Evolutionary conservation across 2,797 vertebrate species (phyloP), one percentile per base, ranked within the genome.

Genomic region (Tapirus indicus): DNA sequence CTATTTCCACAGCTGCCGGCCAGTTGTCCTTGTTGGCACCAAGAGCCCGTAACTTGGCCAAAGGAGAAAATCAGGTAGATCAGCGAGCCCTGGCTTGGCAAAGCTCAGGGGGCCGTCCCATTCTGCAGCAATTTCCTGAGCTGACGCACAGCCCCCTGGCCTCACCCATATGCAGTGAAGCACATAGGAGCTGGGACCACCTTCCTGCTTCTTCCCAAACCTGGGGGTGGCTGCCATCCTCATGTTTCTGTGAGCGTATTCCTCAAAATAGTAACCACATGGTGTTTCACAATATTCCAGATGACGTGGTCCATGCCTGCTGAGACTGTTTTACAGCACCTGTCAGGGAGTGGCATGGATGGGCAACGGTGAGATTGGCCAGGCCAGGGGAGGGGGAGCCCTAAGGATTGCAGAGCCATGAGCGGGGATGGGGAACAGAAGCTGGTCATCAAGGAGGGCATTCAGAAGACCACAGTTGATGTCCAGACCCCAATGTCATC

Each of bases 61-160:
- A 93, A 72, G 27, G 32, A 91, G 27, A 60, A 60, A 92, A 10
- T 47, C 66, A 38, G 66, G 66, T 41, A 18, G 35, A 16, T 27
- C 62, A 27, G 20, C 1, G 1, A 10, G 52, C 32, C n/a, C 25
- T 29, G 18, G 27, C 52, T 66, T 0, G 1, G 56, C 38, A n/a
- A 68, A 68, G 41, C 32, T 62, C n/a, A 8, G 32, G 14, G 18
- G 12, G 7, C 27, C 23, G 41, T 10, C 52, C 25, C 2, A 1
- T 13, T 44, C 49, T 27, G 5, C 14, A 29, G 44, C n/a, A 2
- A 7, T 12, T 78, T 83, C 25, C 27, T 35, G 47, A 9, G 17
- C 35, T n/a, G 23, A 25, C 6, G 5, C 41, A 11, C 2, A 25
- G 68, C 41, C 38, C 35, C 62, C 47, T 0, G 7, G 32, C 66